Base-by-base conservation (phyloP, 2,888 invertebrate species). In the Azorinus chamasolen region DNA sequence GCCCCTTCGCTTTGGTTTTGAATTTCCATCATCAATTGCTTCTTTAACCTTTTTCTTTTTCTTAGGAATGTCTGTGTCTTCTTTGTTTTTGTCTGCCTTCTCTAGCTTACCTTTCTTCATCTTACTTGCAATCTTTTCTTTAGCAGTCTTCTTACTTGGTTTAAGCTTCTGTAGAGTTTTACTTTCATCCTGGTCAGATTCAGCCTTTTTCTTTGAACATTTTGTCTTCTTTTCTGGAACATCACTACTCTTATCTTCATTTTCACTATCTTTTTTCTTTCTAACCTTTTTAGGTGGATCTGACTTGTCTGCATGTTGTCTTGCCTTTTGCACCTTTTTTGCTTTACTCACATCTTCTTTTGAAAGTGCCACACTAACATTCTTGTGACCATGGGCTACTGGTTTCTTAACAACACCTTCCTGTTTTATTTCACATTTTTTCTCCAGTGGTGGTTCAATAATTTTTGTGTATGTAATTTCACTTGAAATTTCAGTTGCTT, bases 251-350 rank as follows among this genome's bases (percentile, higher is more conserved):
- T 4, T 14, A 20, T 20, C 20, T 45, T 20, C 5, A 14, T 45
- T 14, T 45, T 32, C 32, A 32, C 32, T 45, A 45, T 14, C 4
- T 45, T 45, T 50, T 50, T 50, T 50, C 50, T 50, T 50, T 20
- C 22, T 50, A 12, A n/a, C 50, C 22, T 50, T 50, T 20, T 50
- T 50, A 18, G 24, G 22, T 4, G 18, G 18, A 22, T 50, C 22
- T 20, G 24, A 3, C n/a, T 20, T 50, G 4, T 32, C 32, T 32
- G 10, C 27, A 14, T 53, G 14, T 18, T 24, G 5, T 50, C 22
- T 53, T 53, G 2, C 14, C 53, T 25, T 53, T 27, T 53, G n/a
- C 16, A 14, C 4, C 27, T 32, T 53, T 6, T 50, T 50, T 20
- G 20, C 50, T 24, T 24, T 50, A 4, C 5, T 14, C 22, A 22